Conservation (phyloP, 1,140 invertebrate species). For the Parapsyche elsis region DNA sequence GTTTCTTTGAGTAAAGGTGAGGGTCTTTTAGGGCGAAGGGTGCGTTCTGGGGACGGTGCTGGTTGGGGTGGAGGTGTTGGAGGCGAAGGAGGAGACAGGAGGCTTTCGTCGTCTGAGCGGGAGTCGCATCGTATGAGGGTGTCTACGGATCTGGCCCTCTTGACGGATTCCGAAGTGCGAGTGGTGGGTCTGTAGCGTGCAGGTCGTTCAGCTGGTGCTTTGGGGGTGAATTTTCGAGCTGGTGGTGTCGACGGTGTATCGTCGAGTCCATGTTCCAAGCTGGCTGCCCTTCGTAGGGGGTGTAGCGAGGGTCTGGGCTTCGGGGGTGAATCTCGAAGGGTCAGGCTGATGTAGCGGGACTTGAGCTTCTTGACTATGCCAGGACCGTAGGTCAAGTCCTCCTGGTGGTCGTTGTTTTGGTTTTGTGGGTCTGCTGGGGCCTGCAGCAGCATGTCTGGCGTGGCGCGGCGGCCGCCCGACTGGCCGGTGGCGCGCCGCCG, state of each 20-base stretch:
- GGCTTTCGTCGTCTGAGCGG: constrained; percentile 57
- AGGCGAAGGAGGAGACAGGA: constrained; percentile 54
- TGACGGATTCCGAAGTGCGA: constrained; percentile 73
- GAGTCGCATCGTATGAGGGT: constrained; percentile 75
- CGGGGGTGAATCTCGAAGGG: constrained; percentile 74
- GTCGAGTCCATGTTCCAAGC: constrained; percentile 85
- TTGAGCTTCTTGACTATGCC: constrained; percentile 90
- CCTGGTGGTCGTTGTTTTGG: constrained; percentile 67
- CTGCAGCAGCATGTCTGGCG: constrained; percentile 58
- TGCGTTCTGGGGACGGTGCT: constrained; percentile 28
- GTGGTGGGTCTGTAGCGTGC: constrained; percentile 60
- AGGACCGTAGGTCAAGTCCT: constrained; percentile 90
- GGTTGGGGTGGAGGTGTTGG: constrained; percentile 46
- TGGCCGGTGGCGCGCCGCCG: constrained; percentile 32
- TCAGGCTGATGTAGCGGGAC: constrained; percentile 85
- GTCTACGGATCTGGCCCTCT: constrained; percentile 87
- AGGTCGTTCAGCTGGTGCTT: constrained; percentile 67
- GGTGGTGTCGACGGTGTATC: constrained; percentile 68
- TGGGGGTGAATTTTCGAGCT: constrained; percentile 61
- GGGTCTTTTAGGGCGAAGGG: constrained; percentile 63
- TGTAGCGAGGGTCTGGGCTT: constrained; percentile 73
- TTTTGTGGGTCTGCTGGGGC: constrained; percentile 65
- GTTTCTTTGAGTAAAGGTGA: constrained; percentile 79
- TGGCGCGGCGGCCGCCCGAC: constrained; percentile 55
- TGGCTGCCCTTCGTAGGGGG: constrained; percentile 79